phyloP scores from a whole-genome alignment of 2,113 vertebrate species.

The Epinephelus lanceolatus region DNA sequence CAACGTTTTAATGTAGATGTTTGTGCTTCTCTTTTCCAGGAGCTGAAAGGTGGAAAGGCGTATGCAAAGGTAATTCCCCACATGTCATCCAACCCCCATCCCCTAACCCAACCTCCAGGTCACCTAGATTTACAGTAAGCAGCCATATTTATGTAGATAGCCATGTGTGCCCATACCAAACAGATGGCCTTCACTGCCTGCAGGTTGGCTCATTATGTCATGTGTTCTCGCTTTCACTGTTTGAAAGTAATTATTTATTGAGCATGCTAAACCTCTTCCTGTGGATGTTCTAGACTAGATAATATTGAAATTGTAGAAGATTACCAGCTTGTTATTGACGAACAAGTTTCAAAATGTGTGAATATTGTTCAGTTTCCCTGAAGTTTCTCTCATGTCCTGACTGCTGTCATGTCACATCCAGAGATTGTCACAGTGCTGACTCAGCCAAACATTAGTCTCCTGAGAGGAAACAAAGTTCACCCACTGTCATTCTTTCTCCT shows the following conservation, averaged over 20 bases:
- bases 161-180: constrained; percentile 44
- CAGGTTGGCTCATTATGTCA: constrained; percentile 25
- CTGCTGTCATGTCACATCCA: not conserved
- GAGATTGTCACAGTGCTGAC: constrained; percentile 34
- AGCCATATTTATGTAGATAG: constrained; percentile 28
- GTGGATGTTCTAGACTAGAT: not conserved
- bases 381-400: constrained; percentile 4
- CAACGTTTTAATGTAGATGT: constrained; percentile 1
- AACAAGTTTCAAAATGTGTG: not conserved
- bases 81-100: not conserved
- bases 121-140: constrained; percentile 49
- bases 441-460: not conserved
- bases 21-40: constrained; percentile 82
- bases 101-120: constrained; percentile 17
- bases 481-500: constrained; percentile 45
- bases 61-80: constrained; percentile 92
- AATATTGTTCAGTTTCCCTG: not conserved
- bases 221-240: not conserved
- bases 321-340: too few species aligned
- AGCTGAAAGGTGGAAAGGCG: constrained; percentile 96
- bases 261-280: not conserved
- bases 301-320: not conserved
- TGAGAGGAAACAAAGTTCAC: constrained; percentile 23
- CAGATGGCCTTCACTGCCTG: constrained; percentile 62
- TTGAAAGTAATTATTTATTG: constrained; percentile 20